Base-by-base conservation (phyloP, 2,113 vertebrate species). In the Dascyllus trimaculatus region DNA sequence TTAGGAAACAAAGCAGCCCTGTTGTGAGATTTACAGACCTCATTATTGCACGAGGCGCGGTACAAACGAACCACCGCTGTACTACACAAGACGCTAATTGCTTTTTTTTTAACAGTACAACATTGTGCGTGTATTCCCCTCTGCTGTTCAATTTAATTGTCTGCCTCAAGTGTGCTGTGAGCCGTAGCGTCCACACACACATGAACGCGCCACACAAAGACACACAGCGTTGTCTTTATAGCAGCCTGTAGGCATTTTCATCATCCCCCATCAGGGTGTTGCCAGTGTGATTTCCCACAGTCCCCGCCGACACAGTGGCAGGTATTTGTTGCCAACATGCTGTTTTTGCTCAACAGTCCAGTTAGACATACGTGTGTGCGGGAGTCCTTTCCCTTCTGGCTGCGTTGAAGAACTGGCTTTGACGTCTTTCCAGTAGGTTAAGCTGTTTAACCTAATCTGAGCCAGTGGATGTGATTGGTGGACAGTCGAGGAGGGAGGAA, bases 401-500 rank as follows among this genome's bases (percentile, higher is more conserved):
- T 5, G 29, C 4, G 26, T 9, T 21, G 46, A 84, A 81, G 90
- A 92, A 87, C 88, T 75, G 81, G 81, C 89, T 93, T 90, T 78
- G 49, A 89, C 70, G 53, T 90, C 67, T 80, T 78, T 80, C 87
- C 89, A 91, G 90, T 72, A 19, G 70, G 92, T 94, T 94, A 96
- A 96, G 95, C 93, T 83, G 84, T 94, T 96, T 95, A 94, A 91
- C 85, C 84, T 95, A 95, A 96, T 96, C 96, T 90, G 57, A 74
- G 88, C 57, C 76, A 84, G 83, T 87, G 87, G 87, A 92, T 90
- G 91, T 91, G 92, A 94, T 95, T 95, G 94, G 90, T 92, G 83
- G 86, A 70, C 91, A 49, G 48, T 68, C 1, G 45, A 71, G 75
- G 67, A 83, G 56, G 56, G 54, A 81, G 62, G 81, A 80, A 51